Evolutionary conservation across 2,797 vertebrate species (phyloP).

Genomic region (Myotis daubentonii): DNA sequence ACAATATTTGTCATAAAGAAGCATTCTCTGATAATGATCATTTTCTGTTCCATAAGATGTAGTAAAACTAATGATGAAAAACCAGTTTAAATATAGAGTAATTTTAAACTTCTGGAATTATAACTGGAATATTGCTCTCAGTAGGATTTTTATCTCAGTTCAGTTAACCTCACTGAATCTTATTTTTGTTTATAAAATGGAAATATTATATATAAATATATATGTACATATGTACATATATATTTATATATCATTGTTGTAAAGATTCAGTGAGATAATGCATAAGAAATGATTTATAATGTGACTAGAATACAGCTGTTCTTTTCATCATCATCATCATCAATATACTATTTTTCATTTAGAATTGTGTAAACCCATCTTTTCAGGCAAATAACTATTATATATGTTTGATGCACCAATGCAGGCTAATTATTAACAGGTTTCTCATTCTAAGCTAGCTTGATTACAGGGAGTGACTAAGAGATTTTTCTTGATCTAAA

Average conservation of each 20-base stretch:
- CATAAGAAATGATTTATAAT: background rate
- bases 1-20: background rate
- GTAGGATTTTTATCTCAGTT: background rate
- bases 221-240: too few species aligned
- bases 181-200: background rate
- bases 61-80: background rate
- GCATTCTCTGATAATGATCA: background rate
- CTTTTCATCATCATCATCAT: background rate
- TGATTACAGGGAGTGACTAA: background rate
- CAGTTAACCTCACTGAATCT: background rate
- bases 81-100: background rate
- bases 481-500: background rate
- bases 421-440: background rate
- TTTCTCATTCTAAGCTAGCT: background rate
- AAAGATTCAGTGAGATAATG: background rate
- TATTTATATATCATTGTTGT: background rate
- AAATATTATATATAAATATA: background rate
- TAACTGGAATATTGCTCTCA: background rate
- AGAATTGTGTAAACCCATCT: background rate
- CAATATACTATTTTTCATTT: background rate
- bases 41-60: background rate
- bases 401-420: background rate
- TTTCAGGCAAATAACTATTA: background rate
- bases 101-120: conserved; percentile 9
- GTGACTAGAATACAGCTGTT: background rate